Evolutionary conservation across 1,140 invertebrate species (phyloP).

Genomic region (Drosophila ananassae): DNA sequence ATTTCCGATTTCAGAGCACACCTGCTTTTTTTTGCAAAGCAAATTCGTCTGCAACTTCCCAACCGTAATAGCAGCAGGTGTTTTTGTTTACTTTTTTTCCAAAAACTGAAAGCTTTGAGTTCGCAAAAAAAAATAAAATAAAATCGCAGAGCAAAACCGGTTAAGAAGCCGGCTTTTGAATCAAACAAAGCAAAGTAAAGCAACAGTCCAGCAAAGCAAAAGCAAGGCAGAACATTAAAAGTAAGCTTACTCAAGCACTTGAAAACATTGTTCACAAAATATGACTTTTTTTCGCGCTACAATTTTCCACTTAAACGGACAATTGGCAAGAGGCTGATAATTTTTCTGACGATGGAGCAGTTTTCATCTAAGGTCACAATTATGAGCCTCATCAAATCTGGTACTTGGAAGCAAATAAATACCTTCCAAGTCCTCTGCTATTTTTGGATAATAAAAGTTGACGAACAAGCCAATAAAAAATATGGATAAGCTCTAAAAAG

Average conservation of each 20-base stretch:
- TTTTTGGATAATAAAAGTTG: not conserved
- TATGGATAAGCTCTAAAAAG: conserved; percentile 8
- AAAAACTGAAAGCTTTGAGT: conserved; percentile 19
- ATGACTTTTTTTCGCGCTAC: conserved; percentile 29
- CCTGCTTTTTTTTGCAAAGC: conserved; percentile 19
- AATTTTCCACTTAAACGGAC: conserved; percentile 59
- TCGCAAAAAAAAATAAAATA: not conserved
- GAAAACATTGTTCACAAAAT: conserved; percentile 16
- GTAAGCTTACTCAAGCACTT: conserved; percentile 39
- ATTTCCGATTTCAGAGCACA: conserved; percentile 10
- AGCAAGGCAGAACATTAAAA: conserved; percentile 9
- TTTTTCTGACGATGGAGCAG: conserved; percentile 19
- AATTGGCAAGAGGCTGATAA: conserved; percentile 31
- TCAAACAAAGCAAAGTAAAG: conserved; percentile 34
- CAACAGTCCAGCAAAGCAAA: conserved; percentile 6
- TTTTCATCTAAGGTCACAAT: conserved; percentile 29
- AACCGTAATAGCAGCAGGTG: conserved; percentile 36
- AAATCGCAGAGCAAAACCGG: conserved; percentile 35
- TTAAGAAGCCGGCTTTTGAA: conserved; percentile 37
- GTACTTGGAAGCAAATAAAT: not conserved
- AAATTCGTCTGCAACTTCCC: conserved; percentile 22
- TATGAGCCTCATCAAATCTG: not conserved
- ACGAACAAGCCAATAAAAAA: conserved; percentile 27
- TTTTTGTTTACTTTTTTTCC: conserved; percentile 33
- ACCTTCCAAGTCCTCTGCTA: not conserved